Evolutionary conservation across 2,797 vertebrate species (phyloP).

Genomic region (Acestrorhynchus altus): DNA sequence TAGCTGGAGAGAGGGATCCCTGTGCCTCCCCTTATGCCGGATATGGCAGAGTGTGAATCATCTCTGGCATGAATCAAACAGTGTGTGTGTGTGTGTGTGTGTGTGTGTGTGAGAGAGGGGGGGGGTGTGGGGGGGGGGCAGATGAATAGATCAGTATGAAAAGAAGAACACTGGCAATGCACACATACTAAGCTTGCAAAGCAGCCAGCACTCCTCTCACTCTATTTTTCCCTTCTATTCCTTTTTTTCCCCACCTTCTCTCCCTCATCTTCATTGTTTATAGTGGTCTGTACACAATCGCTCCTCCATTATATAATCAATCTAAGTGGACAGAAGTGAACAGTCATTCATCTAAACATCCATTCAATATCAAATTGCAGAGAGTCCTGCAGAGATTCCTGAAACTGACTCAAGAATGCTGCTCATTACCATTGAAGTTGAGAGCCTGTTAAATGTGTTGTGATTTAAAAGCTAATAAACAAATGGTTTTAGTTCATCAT

Average conservation of each 20-base stretch:
- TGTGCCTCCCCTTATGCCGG: slow-evolving; percentile 23
- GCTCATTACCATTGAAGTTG: no score
- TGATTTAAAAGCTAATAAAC: no score
- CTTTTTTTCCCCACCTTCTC: no score
- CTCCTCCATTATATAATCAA: neutral
- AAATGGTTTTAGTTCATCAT: no score
- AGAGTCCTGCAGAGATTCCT: neutral
- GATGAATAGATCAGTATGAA: slow-evolving; percentile 24
- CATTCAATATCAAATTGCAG: neutral
- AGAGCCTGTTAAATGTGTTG: no score
- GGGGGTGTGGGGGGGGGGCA: neutral
- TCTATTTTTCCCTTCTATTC: neutral
- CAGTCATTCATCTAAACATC: neutral
- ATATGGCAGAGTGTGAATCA: slow-evolving; percentile 39
- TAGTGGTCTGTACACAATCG: neutral
- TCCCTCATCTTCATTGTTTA: neutral
- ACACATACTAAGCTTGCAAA: neutral
- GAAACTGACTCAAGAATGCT: no score
- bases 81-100: neutral
- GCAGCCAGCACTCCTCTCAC: neutral
- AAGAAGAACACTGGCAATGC: slow-evolving; percentile 1
- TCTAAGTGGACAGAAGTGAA: slow-evolving; percentile 1
- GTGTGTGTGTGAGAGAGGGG: neutral
- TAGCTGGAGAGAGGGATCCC: slow-evolving; percentile 20
- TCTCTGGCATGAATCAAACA: slow-evolving; percentile 31